Conservation (phyloP, 2,113 vertebrate species). For the Blennius ocellaris region DNA sequence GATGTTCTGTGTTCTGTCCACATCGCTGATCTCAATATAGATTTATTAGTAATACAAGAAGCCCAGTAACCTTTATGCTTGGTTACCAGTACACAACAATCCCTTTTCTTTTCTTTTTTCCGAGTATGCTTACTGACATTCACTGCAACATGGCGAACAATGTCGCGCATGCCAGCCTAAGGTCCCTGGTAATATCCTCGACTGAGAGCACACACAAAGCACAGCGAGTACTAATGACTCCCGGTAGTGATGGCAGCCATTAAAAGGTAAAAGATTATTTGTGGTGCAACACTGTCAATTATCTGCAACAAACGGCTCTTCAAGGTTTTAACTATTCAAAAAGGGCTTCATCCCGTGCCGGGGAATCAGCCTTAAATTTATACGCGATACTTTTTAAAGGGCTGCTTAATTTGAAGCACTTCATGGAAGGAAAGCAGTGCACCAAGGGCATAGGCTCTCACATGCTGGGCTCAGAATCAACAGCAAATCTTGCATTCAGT, state of each 20-base stretch:
- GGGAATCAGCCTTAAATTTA: constrained; percentile 56
- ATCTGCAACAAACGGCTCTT: constrained; percentile 16
- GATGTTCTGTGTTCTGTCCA: constrained; percentile 23
- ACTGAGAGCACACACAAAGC: not conserved
- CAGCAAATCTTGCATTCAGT: constrained; percentile 11
- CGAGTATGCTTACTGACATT: constrained; percentile 44
- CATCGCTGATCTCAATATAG: constrained; percentile 44
- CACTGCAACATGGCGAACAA: constrained; percentile 28
- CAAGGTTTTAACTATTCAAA: constrained; percentile 25
- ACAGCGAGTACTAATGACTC: not conserved
- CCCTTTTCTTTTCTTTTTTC: not conserved
- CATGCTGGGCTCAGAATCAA: constrained; percentile 23
- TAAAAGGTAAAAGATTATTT: constrained; percentile 34
- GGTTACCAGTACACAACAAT: constrained; percentile 46
- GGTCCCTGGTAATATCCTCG: constrained; percentile 25
- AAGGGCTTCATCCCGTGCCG: constrained; percentile 39
- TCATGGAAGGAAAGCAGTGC: constrained; percentile 12
- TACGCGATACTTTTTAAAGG: constrained; percentile 38
- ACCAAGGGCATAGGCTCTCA: constrained; percentile 24
- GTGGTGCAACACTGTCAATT: constrained; percentile 28
- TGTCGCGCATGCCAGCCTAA: not conserved
- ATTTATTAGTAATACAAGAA: constrained; percentile 42
- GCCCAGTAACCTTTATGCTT: constrained; percentile 42
- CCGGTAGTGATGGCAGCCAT: constrained; percentile 11
- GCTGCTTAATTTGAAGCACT: constrained; percentile 35